Percentiles rank a stretch among this genome's conserved stretches.
Evolutionary conservation across 2,113 vertebrate genomes (phyloP).

Genomic region (Capricornis sumatraensis): DNA sequence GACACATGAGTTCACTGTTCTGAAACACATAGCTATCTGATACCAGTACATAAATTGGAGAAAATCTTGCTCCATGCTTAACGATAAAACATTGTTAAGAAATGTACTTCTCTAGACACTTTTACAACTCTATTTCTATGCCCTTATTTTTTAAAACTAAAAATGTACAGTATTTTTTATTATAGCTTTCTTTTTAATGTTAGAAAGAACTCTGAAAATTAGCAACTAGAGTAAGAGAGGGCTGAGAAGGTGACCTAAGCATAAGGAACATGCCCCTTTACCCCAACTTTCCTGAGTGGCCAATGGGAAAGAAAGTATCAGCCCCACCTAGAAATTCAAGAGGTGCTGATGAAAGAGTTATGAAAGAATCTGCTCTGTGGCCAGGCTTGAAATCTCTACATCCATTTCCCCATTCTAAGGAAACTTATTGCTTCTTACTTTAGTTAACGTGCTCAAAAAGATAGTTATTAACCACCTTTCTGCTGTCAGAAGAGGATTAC

Average conservation of each 20-base stretch:
- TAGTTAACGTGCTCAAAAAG: not conserved
- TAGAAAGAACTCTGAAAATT: not conserved
- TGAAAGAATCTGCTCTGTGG: not conserved
- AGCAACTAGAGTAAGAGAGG: not conserved
- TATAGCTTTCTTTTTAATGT: not conserved
- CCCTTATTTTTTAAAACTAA: not conserved
- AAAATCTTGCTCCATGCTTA: not conserved
- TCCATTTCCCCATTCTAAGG: not conserved
- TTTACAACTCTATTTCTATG: not conserved
- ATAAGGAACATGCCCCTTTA: not conserved
- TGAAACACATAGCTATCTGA: not conserved
- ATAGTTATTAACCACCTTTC: not conserved
- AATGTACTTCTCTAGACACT: not conserved
- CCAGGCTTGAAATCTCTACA: not conserved
- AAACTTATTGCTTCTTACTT: accelerated
- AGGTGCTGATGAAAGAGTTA: not conserved
- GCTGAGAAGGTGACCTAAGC: not conserved
- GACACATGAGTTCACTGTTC: not conserved
- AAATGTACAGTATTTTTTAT: not conserved
- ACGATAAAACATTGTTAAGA: not conserved
- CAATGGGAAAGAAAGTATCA: not conserved
- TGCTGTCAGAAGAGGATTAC: not conserved
- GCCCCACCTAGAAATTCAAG: not conserved
- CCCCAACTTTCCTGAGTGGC: not conserved
- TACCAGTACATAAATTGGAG: not conserved